These are phyloP conservation scores for Metopolophium dirhodum DNA, from an alignment of 1,140 invertebrate genomes.

Conservation along the genomic window DNA sequence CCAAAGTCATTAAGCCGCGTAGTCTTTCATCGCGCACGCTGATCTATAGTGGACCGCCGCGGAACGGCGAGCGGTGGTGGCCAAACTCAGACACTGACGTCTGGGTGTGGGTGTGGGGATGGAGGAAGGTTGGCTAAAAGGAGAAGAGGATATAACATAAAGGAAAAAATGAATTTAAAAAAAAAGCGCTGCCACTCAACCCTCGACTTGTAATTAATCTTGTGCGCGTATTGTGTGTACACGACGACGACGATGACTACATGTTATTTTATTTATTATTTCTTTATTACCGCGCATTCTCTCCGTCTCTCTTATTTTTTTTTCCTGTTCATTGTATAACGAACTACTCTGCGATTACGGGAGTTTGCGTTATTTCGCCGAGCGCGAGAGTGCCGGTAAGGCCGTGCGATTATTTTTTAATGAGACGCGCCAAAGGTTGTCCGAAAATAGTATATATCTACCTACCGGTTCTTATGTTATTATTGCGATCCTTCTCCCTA, in stretches of 20 bases:
- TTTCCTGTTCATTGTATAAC: slow-evolving; percentile 27
- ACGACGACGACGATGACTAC: slow-evolving; percentile 40
- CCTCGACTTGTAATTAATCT: slow-evolving; percentile 55
- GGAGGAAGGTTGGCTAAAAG: background rate
- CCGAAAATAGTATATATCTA: background rate
- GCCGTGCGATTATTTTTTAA: slow-evolving; percentile 27
- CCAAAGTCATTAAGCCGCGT: slow-evolving; percentile 44
- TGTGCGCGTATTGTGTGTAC: slow-evolving; percentile 27
- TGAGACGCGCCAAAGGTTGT: background rate
- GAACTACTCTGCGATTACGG: slow-evolving; percentile 35
- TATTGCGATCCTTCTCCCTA: background rate
- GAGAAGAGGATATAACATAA: background rate
- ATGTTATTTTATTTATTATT: slow-evolving; percentile 56
- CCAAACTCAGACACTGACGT: background rate
- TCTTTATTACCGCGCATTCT: slow-evolving; percentile 35
- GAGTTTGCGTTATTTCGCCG: slow-evolving; percentile 10
- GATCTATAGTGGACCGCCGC: background rate
- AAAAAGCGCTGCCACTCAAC: slow-evolving; percentile 23
- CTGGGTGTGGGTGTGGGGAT: background rate
- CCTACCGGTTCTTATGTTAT: slow-evolving; percentile 2
- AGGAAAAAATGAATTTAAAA: slow-evolving; percentile 19
- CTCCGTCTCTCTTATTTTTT: background rate
- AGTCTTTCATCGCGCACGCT: slow-evolving; percentile 24
- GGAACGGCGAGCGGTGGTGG: background rate
- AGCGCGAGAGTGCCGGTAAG: background rate